Conservation (phyloP, 2,888 invertebrate species). For the Ganaspis brasiliensis region DNA sequence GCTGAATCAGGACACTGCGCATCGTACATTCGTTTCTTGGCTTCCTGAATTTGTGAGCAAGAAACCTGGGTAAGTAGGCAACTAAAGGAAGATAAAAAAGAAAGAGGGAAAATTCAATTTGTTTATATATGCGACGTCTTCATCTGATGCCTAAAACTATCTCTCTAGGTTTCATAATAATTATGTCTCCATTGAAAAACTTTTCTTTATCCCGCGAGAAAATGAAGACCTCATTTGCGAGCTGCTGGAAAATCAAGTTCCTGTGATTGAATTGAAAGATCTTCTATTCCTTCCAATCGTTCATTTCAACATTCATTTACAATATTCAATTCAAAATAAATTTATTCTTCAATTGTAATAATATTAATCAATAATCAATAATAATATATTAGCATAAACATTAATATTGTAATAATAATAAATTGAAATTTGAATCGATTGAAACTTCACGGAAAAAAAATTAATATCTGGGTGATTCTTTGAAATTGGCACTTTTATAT, state of each 20-base stretch:
- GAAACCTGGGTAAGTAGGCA: background rate
- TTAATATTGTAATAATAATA: no score
- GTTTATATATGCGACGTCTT: constrained; percentile 7
- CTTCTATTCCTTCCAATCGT: background rate
- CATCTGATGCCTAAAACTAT: constrained; percentile 1
- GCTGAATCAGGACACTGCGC: constrained; percentile 15
- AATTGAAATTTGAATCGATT: no score
- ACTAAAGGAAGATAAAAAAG: background rate
- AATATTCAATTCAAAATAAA: background rate
- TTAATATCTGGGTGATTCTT: no score
- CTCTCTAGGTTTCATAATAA: constrained; percentile 17
- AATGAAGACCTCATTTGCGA: constrained; percentile 15
- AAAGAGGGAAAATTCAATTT: constrained; percentile 19
- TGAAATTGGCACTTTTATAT: no score
- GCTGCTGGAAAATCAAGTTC: constrained; percentile 6
- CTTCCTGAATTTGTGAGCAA: constrained; percentile 3
- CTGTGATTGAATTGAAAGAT: background rate
- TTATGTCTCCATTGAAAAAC: constrained; percentile 19
- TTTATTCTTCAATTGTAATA: background rate
- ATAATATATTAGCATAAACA: background rate
- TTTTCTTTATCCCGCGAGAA: background rate
- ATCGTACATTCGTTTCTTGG: constrained; percentile 5
- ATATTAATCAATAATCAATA: background rate
- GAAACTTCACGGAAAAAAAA: no score
- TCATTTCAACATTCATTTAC: background rate